Evolutionary conservation across 2,797 vertebrate species (phyloP).

Genomic region (Neosilurus mollespiculum): DNA sequence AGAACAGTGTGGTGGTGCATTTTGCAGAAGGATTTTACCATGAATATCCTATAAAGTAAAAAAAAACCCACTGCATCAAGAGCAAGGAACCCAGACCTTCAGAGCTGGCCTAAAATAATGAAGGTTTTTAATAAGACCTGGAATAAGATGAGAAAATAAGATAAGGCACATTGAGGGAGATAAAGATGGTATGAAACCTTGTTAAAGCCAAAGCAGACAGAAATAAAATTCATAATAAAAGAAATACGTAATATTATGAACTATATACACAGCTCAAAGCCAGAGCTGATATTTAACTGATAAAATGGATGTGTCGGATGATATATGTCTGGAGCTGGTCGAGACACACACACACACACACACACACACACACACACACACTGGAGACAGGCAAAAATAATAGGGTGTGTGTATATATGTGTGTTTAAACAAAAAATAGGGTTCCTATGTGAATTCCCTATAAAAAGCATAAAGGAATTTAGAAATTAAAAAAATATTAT

Average conservation of each 20-base stretch:
- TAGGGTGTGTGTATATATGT: not conserved
- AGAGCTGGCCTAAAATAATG: conserved; percentile 33
- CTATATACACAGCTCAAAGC: conserved; percentile 3
- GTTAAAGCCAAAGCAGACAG: conserved; percentile 19
- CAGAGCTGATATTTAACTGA: conserved; percentile 9
- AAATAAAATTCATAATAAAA: conserved; percentile 38
- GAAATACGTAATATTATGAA: conserved; percentile 1
- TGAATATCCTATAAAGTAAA: conserved; percentile 27
- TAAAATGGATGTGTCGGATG: not conserved
- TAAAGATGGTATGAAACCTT: not conserved
- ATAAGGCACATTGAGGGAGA: conserved; percentile 4
- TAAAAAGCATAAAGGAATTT: not conserved
- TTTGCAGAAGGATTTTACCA: conserved; percentile 25
- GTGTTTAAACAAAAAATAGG: not conserved
- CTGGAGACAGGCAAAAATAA: too few species aligned
- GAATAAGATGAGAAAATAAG: conserved; percentile 47
- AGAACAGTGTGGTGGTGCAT: not conserved
- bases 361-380: too few species aligned
- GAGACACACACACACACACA: too few species aligned
- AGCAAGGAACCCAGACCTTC: conserved; percentile 23
- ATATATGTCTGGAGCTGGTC: too few species aligned
- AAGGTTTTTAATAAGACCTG: conserved; percentile 30
- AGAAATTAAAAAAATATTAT: conserved; percentile 15
- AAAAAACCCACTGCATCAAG: conserved; percentile 30
- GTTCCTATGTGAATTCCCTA: too few species aligned